Evolutionary conservation across 2,888 invertebrate species (phyloP).

Genomic region (Pimpla rufipes): DNA sequence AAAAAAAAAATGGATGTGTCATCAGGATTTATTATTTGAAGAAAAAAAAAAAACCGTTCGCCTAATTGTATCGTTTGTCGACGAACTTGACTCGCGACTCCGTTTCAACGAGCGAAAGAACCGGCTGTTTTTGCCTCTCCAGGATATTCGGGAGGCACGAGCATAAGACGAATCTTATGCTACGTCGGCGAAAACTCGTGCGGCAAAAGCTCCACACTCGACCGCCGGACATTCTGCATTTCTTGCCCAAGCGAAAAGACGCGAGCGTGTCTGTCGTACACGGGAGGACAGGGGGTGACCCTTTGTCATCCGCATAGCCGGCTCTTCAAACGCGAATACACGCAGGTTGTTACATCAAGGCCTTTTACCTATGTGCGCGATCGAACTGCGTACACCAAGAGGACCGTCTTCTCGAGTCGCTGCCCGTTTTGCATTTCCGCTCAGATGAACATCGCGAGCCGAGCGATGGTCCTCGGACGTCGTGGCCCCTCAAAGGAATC

Average conservation of each 20-base stretch:
- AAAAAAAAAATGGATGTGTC: too few relatives aligned
- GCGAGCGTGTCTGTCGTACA: slow-evolving; percentile 25
- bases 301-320: slow-evolving; percentile 55
- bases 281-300: slow-evolving; percentile 37
- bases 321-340: slow-evolving; percentile 52
- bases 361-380: slow-evolving; percentile 35
- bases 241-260: slow-evolving; percentile 25
- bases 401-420: slow-evolving; percentile 68
- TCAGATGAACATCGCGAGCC: slow-evolving; percentile 77
- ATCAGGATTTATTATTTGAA: too few relatives aligned
- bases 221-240: slow-evolving; percentile 20
- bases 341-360: slow-evolving; percentile 45
- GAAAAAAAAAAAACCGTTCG: background rate
- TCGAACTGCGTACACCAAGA: slow-evolving; percentile 34
- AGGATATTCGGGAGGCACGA: background rate
- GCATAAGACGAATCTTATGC: background rate
- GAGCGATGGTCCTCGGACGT: slow-evolving; percentile 58
- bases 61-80: too few relatives aligned
- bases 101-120: background rate
- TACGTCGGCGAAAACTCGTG: slow-evolving; percentile 1
- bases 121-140: background rate
- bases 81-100: too few relatives aligned
- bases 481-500: slow-evolving; percentile 80
- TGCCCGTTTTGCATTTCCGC: slow-evolving; percentile 81
- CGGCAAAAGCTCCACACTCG: background rate